A percentile compares a stretch with the other conserved stretches of the same genome.
Evolutionary conservation across 2,797 vertebrate species (phyloP).

Genomic region (Diglossa cyanea): DNA sequence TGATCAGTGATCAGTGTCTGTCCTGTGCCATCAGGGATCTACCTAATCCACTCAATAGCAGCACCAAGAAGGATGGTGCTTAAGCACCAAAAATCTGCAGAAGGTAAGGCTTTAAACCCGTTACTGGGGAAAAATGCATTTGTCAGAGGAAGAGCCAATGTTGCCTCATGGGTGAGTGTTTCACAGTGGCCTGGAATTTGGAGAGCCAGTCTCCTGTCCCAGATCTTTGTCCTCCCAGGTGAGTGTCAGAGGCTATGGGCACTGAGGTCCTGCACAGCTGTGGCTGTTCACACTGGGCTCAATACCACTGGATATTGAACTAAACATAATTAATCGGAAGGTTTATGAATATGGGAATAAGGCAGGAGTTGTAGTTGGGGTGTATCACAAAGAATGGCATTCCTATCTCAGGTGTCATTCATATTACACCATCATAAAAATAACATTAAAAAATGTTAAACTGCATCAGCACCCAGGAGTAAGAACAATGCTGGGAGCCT

Average conservation of each 20-base stretch:
- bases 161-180: background rate
- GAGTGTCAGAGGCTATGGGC: background rate
- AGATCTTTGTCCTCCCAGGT: background rate
- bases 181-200: background rate
- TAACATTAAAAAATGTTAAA: background rate
- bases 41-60: background rate
- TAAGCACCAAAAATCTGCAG: background rate
- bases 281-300: background rate
- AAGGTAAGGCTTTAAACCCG: background rate
- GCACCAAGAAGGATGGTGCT: background rate
- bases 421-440: background rate
- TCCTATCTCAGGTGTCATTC: background rate
- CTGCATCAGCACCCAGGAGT: background rate
- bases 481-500: background rate
- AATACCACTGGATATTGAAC: background rate
- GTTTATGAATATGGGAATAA: background rate
- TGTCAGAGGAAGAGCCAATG: background rate
- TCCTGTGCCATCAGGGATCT: background rate
- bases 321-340: background rate
- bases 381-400: background rate
- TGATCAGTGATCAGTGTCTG: background rate
- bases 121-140: background rate
- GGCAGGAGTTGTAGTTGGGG: background rate
- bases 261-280: background rate
- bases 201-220: background rate